A percentile compares a stretch with the other conserved stretches of the same genome.
Evolutionary conservation across 1,140 invertebrate species (phyloP).

Genomic region (Theocolax elegans): DNA sequence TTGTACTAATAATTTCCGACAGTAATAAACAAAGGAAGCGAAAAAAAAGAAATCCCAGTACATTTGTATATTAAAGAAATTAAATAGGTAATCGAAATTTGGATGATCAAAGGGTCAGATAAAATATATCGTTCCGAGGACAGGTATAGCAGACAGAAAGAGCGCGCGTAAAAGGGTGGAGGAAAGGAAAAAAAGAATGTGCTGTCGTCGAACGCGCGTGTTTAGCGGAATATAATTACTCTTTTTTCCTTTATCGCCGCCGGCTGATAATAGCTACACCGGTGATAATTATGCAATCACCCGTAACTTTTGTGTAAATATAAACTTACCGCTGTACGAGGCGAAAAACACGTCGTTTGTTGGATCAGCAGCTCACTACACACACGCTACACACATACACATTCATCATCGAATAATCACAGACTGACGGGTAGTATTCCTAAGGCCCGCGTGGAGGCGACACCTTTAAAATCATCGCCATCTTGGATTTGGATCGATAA

Average conservation of each 20-base stretch:
- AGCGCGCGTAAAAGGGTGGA: neutral
- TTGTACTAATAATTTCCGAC: no score
- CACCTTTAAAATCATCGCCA: conserved; percentile 5
- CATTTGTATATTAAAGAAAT: no score
- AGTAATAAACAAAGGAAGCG: no score
- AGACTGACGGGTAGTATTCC: conserved; percentile 9
- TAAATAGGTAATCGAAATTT: no score
- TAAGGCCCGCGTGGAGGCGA: conserved; percentile 50
- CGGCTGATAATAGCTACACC: neutral
- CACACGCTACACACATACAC: conserved; percentile 48
- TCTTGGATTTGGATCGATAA: neutral
- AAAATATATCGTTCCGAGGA: no score
- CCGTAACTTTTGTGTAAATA: neutral
- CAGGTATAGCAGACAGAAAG: neutral
- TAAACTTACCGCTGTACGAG: conserved; percentile 60
- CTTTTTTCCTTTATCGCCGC: no score
- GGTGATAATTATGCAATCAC: conserved; percentile 11
- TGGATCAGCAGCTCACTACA: conserved; percentile 38
- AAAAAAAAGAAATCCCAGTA: no score
- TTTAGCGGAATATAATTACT: no score
- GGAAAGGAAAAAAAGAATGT: neutral
- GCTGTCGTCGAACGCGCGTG: no score
- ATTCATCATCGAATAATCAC: conserved; percentile 46
- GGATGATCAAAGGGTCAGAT: no score
- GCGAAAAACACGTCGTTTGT: conserved; percentile 61